Percentiles rank a stretch among this genome's conserved stretches.
phyloP scores from a whole-genome alignment of 2,113 vertebrate genomes.

The Puma concolor region DNA sequence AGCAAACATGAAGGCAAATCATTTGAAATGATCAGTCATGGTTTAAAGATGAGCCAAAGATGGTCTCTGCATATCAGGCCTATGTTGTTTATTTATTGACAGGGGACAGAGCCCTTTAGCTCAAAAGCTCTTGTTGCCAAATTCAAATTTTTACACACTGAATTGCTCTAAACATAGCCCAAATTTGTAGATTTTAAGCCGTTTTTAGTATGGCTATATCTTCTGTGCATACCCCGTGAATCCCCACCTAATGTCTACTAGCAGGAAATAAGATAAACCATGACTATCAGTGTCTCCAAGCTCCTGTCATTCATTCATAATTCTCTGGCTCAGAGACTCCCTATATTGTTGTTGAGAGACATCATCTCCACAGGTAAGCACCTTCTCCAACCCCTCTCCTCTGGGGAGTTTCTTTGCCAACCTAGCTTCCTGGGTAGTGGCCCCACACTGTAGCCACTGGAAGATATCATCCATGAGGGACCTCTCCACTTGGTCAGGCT shows the following conservation, averaged over 20 bases:
- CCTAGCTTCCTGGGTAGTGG: too few species aligned
- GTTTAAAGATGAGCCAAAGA: not conserved
- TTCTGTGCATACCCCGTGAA: not conserved
- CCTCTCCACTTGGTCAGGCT: not conserved
- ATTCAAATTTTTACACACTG: not conserved
- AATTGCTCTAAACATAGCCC: not conserved
- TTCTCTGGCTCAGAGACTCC: not conserved
- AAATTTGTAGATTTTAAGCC: not conserved
- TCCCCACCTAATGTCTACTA: not conserved
- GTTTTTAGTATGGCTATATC: not conserved
- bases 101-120: too few species aligned
- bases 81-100: not conserved
- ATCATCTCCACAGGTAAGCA: not conserved
- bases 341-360: not conserved
- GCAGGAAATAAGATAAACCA: not conserved
- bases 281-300: not conserved
- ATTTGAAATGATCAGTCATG: not conserved
- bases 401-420: not conserved
- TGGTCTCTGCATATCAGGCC: not conserved
- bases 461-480: not conserved
- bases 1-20: not conserved
- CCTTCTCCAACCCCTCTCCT: not conserved
- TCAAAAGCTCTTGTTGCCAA: not conserved
- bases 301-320: not conserved
- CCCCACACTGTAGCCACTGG: not conserved